Evolutionary conservation across 2,888 invertebrate species (phyloP).

Genomic region (Rotaria sp.): DNA sequence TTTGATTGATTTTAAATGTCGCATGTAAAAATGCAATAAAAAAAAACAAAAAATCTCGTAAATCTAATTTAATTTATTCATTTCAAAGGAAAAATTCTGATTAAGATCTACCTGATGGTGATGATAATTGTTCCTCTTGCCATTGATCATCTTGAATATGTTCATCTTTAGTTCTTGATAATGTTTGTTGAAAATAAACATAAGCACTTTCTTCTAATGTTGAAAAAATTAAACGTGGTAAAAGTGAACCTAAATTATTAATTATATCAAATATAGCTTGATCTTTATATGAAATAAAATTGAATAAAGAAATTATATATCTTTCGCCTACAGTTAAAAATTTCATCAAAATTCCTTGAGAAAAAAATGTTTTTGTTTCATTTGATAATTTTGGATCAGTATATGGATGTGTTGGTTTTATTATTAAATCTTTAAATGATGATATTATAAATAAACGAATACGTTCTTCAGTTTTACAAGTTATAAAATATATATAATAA

Average conservation of each 20-base stretch:
- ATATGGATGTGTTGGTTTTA: constrained; percentile 31
- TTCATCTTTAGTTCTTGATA: constrained; percentile 66
- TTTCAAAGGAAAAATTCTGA: no score
- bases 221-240: constrained; percentile 86
- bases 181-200: constrained; percentile 87
- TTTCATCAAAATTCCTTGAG: constrained; percentile 89
- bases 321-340: constrained; percentile 92
- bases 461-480: background rate
- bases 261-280: constrained; percentile 89
- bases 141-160: background rate
- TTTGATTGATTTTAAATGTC: no score
- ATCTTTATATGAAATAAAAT: constrained; percentile 79
- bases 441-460: constrained; percentile 31
- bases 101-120: no score
- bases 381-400: constrained; percentile 55
- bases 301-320: constrained; percentile 92
- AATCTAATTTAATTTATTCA: no score
- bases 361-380: constrained; percentile 72
- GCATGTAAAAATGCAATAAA: no score
- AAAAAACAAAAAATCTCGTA: no score
- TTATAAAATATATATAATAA: constrained; percentile 23
- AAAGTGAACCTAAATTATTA: constrained; percentile 89
- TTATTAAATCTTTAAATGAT: background rate
- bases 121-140: background rate
- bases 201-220: constrained; percentile 95